Conservation (phyloP, 1,140 invertebrate species). For the Cotesia typhae region DNA sequence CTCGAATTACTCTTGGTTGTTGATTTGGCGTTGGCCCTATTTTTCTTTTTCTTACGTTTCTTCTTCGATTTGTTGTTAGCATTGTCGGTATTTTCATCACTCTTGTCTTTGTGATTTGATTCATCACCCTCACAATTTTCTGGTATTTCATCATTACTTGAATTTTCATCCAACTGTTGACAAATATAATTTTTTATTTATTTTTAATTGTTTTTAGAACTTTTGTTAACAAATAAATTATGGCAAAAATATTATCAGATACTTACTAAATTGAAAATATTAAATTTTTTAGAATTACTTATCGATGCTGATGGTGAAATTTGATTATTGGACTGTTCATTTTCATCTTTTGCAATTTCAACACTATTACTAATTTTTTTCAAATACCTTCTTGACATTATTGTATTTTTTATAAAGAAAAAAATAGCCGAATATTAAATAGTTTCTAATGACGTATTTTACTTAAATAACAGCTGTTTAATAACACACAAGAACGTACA, state of each 20-base stretch:
- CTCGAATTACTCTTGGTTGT: slow-evolving; percentile 54
- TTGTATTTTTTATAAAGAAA: not conserved
- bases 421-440: no score
- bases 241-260: slow-evolving; percentile 6
- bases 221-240: no score
- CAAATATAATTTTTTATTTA: not conserved
- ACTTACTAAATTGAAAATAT: slow-evolving; percentile 73
- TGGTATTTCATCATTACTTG: slow-evolving; percentile 64
- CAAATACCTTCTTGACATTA: slow-evolving; percentile 12
- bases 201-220: no score
- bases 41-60: slow-evolving; percentile 67
- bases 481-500: no score
- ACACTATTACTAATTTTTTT: not conserved
- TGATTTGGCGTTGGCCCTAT: slow-evolving; percentile 68
- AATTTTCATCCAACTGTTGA: not conserved
- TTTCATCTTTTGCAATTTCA: not conserved
- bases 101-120: slow-evolving; percentile 73
- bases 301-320: not conserved
- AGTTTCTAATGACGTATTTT: no score
- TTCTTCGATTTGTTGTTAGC: slow-evolving; percentile 55
- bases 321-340: not conserved
- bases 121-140: slow-evolving; percentile 73
- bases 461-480: no score
- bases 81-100: slow-evolving; percentile 67
- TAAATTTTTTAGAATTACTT: slow-evolving; percentile 60